Evolutionary conservation across 2,797 vertebrate genomes (phyloP).

Genomic region (Knipowitschia caucasica): DNA sequence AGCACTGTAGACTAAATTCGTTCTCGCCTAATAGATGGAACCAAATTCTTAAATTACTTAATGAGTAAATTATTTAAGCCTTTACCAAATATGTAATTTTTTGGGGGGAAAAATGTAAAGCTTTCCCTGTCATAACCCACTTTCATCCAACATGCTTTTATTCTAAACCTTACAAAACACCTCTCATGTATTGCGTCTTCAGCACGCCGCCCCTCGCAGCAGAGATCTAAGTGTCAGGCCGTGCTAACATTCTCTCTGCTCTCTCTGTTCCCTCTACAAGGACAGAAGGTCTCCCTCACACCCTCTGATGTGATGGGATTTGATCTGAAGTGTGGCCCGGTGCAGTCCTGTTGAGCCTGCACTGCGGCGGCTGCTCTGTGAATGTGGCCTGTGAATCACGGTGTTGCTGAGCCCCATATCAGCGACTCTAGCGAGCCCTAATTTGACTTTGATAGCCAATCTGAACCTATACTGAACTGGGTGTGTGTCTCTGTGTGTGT

Average conservation of each 20-base stretch:
- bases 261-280: slow-evolving; percentile 56
- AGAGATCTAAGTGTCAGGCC: slow-evolving; percentile 23
- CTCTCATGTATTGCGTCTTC: neutral
- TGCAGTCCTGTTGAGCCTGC: slow-evolving; percentile 19
- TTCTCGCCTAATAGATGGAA: too few species aligned
- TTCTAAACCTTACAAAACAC: neutral
- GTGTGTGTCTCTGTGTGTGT: slow-evolving; percentile 20
- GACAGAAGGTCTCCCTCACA: slow-evolving; percentile 68
- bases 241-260: slow-evolving; percentile 44
- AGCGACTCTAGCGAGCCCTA: slow-evolving; percentile 59
- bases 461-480: slow-evolving; percentile 37
- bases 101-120: too few species aligned
- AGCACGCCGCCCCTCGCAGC: slow-evolving; percentile 29
- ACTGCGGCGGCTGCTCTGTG: slow-evolving; percentile 57
- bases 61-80: too few species aligned
- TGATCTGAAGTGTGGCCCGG: slow-evolving; percentile 53
- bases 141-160: neutral
- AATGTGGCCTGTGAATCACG: slow-evolving; percentile 70
- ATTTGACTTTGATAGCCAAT: slow-evolving; percentile 70
- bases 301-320: slow-evolving; percentile 60
- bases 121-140: too few species aligned
- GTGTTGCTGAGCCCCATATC: slow-evolving; percentile 59
- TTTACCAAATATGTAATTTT: too few species aligned
- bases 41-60: too few species aligned
- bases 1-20: too few species aligned